Evolutionary conservation across 2,113 vertebrate genomes (phyloP), one percentile per base, ranked within the genome.

Genomic region (Tympanuchus pallidicinctus): DNA sequence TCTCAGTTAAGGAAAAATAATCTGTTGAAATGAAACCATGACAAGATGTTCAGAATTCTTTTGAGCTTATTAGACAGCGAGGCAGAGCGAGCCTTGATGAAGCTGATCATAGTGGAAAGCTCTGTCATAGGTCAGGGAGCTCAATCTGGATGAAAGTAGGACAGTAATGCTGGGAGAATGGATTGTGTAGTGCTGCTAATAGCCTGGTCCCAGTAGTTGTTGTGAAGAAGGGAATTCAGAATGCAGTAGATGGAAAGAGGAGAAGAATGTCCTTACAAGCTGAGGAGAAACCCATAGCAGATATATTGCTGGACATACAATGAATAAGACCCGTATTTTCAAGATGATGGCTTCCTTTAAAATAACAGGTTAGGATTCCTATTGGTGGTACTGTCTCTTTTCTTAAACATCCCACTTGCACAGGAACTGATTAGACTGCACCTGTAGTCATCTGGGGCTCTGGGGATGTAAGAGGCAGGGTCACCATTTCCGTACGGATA

Each of bases 31-130:
- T 69, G 93, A 86, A 96, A 40, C 48, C 13, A 13, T 86, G 91
- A 90, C 85, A 92, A 92, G 92, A 60, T 89, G 52, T 52, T 82
- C 63, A 82, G 89, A 42, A 63, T 69, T 82, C 80, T 48, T 80
- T 87, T 93, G 76, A 91, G 54, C 70, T 90, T 77, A 42, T 90
- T 75, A 90, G 95, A 43, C 85, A 90, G 74, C 0, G 0, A 92
- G 71, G 91, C 1, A 0, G 79, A 6, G 3, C 48, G 66, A 85
- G n/a, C 61, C 56, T 32, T 0, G 19, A 54, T 92, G 94, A 94
- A 90, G 91, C 66, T 96, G 94, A 93, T 94, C 20, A 1, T 12
- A 71, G 75, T 64, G 42, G 93, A 95, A 92, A 71, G 91, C 87
- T 88, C 52, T 36, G 86, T 40, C 0, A 2, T 56, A 89, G 75